A percentile compares a stretch with the other conserved stretches of the same genome.
Conservation (phyloP, 2,797 vertebrate species). For the Sus cebifrons region DNA sequence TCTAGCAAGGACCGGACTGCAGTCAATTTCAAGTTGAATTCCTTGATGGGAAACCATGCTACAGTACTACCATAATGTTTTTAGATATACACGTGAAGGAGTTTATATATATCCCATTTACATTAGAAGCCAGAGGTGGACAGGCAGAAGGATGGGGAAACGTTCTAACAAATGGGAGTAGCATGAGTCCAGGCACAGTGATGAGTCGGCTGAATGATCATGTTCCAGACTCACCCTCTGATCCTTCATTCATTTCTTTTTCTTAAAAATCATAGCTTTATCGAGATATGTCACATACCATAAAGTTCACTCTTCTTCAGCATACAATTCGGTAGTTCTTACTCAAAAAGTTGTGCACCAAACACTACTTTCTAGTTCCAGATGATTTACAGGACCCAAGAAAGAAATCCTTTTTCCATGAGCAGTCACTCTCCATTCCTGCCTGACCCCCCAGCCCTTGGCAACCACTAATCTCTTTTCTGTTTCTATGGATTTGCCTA, state of each 20-base stretch:
- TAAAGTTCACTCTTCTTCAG: not conserved
- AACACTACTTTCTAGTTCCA: not conserved
- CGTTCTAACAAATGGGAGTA: not conserved
- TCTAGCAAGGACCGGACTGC: slow-evolving; percentile 31
- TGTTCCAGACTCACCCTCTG: not conserved
- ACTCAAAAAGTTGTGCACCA: not conserved
- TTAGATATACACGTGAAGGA: slow-evolving; percentile 35
- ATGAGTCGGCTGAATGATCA: not conserved
- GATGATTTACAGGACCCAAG: not conserved
- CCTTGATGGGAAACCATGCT: slow-evolving; percentile 63
- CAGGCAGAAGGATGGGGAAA: not conserved
- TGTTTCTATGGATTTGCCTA: not conserved
- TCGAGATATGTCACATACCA: not conserved
- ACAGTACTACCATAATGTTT: not conserved
- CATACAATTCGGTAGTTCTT: not conserved
- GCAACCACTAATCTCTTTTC: not conserved
- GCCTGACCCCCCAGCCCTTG: not conserved
- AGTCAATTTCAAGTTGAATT: slow-evolving; percentile 71
- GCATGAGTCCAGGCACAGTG: not conserved
- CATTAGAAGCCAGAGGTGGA: not conserved
- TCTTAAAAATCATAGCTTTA: not conserved
- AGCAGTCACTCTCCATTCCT: not conserved
- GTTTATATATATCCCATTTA: slow-evolving; percentile 6
- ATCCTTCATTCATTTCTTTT: not conserved
- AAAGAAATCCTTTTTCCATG: not conserved